Conservation (phyloP, 1,140 invertebrate species). For the Pogonus chalceus region DNA sequence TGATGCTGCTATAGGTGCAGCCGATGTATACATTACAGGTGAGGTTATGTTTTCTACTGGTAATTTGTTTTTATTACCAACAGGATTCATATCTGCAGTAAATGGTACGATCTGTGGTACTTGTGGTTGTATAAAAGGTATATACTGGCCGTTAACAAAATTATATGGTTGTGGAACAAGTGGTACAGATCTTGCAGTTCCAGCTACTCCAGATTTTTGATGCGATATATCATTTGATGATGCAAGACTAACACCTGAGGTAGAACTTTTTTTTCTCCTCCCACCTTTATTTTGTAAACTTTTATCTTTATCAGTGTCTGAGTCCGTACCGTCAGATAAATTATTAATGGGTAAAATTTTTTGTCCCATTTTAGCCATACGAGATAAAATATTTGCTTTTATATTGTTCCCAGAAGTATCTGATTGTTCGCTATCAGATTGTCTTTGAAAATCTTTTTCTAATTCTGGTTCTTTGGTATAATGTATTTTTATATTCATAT, state of each 20-base stretch:
- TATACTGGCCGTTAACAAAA: neutral
- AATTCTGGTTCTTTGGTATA: neutral
- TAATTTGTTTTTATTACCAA: neutral
- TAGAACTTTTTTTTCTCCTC: neutral
- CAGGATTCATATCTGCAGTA: slow-evolving; percentile 1
- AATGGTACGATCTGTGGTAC: neutral
- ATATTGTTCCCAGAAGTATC: slow-evolving; percentile 15
- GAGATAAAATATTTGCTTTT: slow-evolving; percentile 21
- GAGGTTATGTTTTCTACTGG: neutral
- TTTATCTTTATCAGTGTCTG: slow-evolving; percentile 12
- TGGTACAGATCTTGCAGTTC: neutral
- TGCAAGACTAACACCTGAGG: neutral
- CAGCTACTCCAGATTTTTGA: neutral
- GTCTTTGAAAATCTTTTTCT: neutral
- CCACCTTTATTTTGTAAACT: neutral
- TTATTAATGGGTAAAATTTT: slow-evolving; percentile 16
- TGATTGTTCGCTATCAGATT: neutral
- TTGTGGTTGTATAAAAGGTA: neutral
- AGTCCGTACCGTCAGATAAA: slow-evolving; percentile 1
- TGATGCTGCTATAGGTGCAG: neutral
- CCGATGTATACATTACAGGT: neutral
- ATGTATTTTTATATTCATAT: slow-evolving; percentile 6
- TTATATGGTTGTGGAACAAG: neutral
- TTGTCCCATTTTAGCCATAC: slow-evolving; percentile 29
- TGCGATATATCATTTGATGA: neutral